A percentile compares a stretch with the other conserved stretches of the same genome.
phyloP scores from a whole-genome alignment of 2,888 invertebrate genomes.

The Maniola hyperantus region DNA sequence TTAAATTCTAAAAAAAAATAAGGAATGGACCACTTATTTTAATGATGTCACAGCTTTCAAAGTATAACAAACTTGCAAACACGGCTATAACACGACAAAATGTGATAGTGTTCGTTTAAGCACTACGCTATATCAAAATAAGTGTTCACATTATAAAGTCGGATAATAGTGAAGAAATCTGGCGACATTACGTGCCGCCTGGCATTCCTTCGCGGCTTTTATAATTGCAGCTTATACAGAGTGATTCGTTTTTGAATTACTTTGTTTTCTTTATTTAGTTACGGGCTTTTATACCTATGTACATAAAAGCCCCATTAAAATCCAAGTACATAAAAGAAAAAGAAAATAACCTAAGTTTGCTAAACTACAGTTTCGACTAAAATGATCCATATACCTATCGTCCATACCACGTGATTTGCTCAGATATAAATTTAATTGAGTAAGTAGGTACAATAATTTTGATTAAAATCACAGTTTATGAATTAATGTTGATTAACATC shows the following conservation, averaged over 20 bases:
- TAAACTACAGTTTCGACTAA: too few species aligned
- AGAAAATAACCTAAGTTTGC: too few species aligned
- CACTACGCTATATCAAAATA: background rate
- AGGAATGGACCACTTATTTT: background rate
- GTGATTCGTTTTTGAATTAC: slow-evolving; percentile 45
- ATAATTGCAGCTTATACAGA: slow-evolving; percentile 60
- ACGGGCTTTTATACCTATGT: too few species aligned
- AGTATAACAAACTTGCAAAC: slow-evolving; percentile 7
- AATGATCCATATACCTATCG: too few species aligned
- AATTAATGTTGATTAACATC: too few species aligned
- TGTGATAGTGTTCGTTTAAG: background rate
- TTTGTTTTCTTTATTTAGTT: too few species aligned
- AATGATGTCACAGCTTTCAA: background rate
- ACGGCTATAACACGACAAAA: background rate
- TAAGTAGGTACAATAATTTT: too few species aligned
- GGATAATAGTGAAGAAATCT: slow-evolving; percentile 40
- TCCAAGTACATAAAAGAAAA: too few species aligned
- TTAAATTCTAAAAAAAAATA: background rate
- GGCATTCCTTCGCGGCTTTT: slow-evolving; percentile 64
- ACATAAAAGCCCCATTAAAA: too few species aligned
- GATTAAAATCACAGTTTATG: too few species aligned
- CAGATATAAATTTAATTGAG: too few species aligned
- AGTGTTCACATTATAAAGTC: slow-evolving; percentile 34
- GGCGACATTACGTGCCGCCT: slow-evolving; percentile 61
- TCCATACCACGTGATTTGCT: too few species aligned